Percentiles rank a stretch among this genome's conserved stretches.
These are phyloP conservation scores for Poecilia gillii DNA, from an alignment of 2,797 vertebrate genomes.

Conservation along the genomic window DNA sequence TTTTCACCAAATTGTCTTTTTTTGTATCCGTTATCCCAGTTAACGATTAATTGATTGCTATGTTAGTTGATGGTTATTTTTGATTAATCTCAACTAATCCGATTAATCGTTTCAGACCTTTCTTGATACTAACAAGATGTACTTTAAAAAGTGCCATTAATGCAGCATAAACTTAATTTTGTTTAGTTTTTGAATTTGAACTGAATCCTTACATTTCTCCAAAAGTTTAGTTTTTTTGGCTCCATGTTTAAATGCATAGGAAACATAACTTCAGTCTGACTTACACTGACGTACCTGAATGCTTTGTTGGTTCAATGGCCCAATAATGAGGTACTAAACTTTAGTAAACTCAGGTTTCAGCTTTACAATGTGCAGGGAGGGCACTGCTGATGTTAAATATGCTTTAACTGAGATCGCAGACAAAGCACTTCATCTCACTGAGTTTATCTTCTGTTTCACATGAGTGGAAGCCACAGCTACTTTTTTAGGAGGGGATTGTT, in stretches of 20 bases:
- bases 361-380: constrained; percentile 15
- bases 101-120: too few relatives aligned
- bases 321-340: constrained; percentile 56
- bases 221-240: constrained; percentile 8
- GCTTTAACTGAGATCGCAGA: constrained; percentile 22
- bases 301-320: constrained; percentile 43
- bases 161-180: background rate
- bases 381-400: constrained; percentile 21
- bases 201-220: background rate
- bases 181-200: too few relatives aligned
- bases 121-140: background rate
- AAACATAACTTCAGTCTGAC: constrained; percentile 37
- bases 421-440: constrained; percentile 4
- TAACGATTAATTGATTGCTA: too few relatives aligned
- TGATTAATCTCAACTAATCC: too few relatives aligned
- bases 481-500: background rate
- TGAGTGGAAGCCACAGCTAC: background rate
- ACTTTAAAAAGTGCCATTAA: background rate
- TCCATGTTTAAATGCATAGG: constrained; percentile 57
- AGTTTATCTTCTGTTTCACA: constrained; percentile 17
- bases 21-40: too few relatives aligned
- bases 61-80: too few relatives aligned
- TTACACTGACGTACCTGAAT: constrained; percentile 44
- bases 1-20: too few relatives aligned
- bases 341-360: constrained; percentile 17